Base-by-base conservation (phyloP, 1,140 invertebrate species). In the Pseudomyrmex sp. region DNA sequence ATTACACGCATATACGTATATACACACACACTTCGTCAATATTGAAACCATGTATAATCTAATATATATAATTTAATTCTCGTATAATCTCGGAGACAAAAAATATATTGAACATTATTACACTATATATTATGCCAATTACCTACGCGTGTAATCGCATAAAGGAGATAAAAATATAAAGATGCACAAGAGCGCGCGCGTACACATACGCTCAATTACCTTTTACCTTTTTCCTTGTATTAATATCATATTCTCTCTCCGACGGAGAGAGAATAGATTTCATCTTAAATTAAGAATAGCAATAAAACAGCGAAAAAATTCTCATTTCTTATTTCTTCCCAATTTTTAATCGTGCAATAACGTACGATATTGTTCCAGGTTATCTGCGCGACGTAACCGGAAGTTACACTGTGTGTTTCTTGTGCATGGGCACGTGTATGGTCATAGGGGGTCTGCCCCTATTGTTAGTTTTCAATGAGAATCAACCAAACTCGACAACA, bases 341-440 rank as follows among this genome's bases (percentile, higher is more conserved):
- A 59, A 58, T 18, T 13, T 18, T 13, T 26, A 12, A 26, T 52
- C 8, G 26, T 66, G 15, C 20, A 58, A 56, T 15, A 52, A 54
- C 20, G 35, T n/a, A 10, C 23, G n/a, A 72, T 46, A 83, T 72
- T 9, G 35, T 90, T 90, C 72, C 91, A 96, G 96, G 96, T 23
- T 95, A 96, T 26, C 84, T 97, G 23, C 94, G 96, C 9, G 96
- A 97, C 90, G 94, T 96, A 0, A 97, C 96, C 0, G 96, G 96
- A 13, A 96, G 96, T 70, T 97, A 97, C 88, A 95, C 95, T 0
- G 95, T 96, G 84, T 96, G 96, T 91, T 97, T 97, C 92, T 95
- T 96, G 85, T 96, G 96, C 83, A 97, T 97, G 96, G 96, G 96
- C 12, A 96, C 96, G 4, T 97, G 96, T 87, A 97, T 97, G 96